Evolutionary conservation across 1,140 invertebrate genomes (phyloP).

Genomic region (Polypedilum pembai): DNA sequence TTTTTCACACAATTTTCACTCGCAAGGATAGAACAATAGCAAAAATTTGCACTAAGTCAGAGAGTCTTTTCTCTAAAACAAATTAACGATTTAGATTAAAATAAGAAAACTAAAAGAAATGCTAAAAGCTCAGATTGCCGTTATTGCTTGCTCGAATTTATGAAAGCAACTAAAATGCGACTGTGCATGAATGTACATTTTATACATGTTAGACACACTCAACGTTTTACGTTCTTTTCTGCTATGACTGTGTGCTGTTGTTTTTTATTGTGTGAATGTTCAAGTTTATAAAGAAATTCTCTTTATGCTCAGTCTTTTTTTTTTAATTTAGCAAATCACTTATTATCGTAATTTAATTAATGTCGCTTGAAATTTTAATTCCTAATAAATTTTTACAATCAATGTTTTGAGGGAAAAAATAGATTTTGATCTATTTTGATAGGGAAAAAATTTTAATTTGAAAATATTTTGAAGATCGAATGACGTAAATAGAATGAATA

Average conservation of each 20-base stretch:
- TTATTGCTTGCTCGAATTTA: neutral
- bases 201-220: neutral
- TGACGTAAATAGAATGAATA: no score
- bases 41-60: constrained; percentile 13
- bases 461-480: no score
- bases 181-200: neutral
- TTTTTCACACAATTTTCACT: constrained; percentile 1
- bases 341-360: no score
- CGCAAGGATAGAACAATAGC: neutral
- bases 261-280: neutral
- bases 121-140: constrained; percentile 19
- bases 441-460: no score
- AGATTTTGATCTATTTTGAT: no score
- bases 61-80: neutral
- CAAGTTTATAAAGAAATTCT: neutral
- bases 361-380: no score
- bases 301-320: neutral
- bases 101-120: constrained; percentile 17
- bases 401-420: no score
- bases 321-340: no score
- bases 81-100: neutral
- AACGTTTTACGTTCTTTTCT: neutral
- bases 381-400: no score
- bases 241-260: neutral
- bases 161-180: constrained; percentile 10